Base-by-base conservation (phyloP, 35 echinoderm and acorn worm genomes). In the Apostichopus japonicus region DNA sequence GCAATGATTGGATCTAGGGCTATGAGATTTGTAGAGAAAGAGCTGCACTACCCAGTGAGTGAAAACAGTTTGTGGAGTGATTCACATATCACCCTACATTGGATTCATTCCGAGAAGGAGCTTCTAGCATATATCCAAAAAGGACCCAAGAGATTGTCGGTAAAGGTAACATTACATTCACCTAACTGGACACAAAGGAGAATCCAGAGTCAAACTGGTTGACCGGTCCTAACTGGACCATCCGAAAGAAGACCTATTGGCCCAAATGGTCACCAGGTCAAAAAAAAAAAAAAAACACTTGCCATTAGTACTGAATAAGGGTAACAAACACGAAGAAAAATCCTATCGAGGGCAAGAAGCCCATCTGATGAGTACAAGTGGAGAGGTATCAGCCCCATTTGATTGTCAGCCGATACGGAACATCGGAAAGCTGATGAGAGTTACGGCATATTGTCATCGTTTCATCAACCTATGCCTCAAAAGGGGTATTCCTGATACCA, bases 391-490 rank as follows among this genome's bases (percentile, higher is more conserved):
- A 51, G 23, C 51, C 24, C 79, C 79, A 3, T 80, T 80, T 59
- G 84, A 87, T 87, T 87, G 84, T 87, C 5, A 87, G 22, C 25
- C 25, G 5, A 10, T 87, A 87, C 84, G 59, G 54, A 58, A 59
- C 59, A n/a, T 87, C 21, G 59, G 16, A 58, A 59, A 27, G 22
- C 84, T 8, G 17, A 9, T 59, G 19, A 6, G 84, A 70, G 62
- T 87, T 22, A 87, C 84, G 59, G 84, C 84, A 58, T 87, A 63
- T 24, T 59, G 55, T 87, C 84, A n/a, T 8, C 55, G 84, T 87
- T 87, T 87, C 62, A 70, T 87, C 16, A 19, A 10, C 55, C 24
- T 22, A 80, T 80, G 24, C 53, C 33, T 59, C 15, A 87, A 87
- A 63, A 59, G 19, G 17, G 11, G n/a, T 70, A 25, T 22, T 58